Evolutionary conservation across 1,140 invertebrate species (phyloP), one percentile per base, ranked within the genome.

Genomic region (Drosophila sechellia): DNA sequence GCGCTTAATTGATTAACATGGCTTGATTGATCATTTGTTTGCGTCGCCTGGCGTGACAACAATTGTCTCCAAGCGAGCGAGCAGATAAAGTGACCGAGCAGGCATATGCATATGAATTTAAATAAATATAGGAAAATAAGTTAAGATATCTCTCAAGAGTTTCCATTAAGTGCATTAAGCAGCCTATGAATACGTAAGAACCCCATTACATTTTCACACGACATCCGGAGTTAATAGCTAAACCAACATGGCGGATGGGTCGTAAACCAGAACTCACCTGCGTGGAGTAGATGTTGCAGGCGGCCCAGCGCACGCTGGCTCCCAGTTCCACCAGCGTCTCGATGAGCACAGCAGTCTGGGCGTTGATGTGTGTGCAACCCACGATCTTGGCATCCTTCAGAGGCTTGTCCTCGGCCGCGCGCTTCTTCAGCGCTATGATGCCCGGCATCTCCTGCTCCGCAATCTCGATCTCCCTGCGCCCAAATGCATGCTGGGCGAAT

Each of bases 391-490:
- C 98, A 91, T 98, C 97, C 92, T 97, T 97, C 60, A 99, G 92
- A 0, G 98, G 98, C 93, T 98, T 98, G 90, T 99, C 98, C 55
- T 97, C 97, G 43, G 95, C 95, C 0, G 98, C 98, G 54, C 98
- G 93, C 90, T 97, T 97, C 45, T 98, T 94, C 66, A 99, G 92
- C 0, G 98, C 98, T 95, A 99, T 98, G 54, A 99, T 98, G 3
- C 98, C 98, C 0, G 98, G 98, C 98, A 99, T 99, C 94, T 99
- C 98, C 63, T 92, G 98, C 90, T 99, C 98, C n/a, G 98, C 98
- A 76, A 99, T 99, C 93, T 99, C 98, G 81, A 99, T 99, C 94
- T 99, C 98, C 53, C 98, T 92, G 25, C 98, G 94, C 0, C 98
- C 98, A 92, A 98, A 99, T 0, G 97, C 97, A 90, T 98, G 95